phyloP scores from a whole-genome alignment of 2,888 invertebrate species.

The Thereva unica region DNA sequence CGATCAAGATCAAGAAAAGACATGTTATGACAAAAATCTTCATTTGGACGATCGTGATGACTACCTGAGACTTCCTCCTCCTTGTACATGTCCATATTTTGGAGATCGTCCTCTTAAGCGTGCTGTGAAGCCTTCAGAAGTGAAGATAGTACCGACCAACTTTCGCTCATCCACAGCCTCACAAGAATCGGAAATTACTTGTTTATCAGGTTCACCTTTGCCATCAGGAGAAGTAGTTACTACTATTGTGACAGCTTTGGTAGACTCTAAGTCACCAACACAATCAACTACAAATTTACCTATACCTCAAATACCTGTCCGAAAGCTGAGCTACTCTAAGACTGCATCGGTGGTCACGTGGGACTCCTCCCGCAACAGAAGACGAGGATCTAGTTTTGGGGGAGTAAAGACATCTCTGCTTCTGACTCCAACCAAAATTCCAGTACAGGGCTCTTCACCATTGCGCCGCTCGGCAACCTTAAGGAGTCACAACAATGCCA shows the following conservation, averaged over 20 bases:
- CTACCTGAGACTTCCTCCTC: slow-evolving; percentile 68
- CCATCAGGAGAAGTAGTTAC: slow-evolving; percentile 14
- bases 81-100: slow-evolving; percentile 82
- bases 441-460: slow-evolving; percentile 53
- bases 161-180: slow-evolving; percentile 22
- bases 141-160: slow-evolving; percentile 58
- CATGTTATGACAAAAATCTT: slow-evolving; percentile 57
- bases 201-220: background rate
- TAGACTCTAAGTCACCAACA: slow-evolving; percentile 1
- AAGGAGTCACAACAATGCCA: slow-evolving; percentile 59
- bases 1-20: background rate
- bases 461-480: slow-evolving; percentile 65
- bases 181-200: background rate
- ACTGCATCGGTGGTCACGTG: slow-evolving; percentile 69
- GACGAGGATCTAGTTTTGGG: slow-evolving; percentile 74
- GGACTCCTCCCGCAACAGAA: slow-evolving; percentile 68
- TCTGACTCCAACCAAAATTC: slow-evolving; percentile 60
- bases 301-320: slow-evolving; percentile 57
- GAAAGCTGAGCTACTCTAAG: slow-evolving; percentile 60
- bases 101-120: slow-evolving; percentile 66
- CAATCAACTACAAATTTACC: slow-evolving; percentile 49
- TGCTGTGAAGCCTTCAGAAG: slow-evolving; percentile 59
- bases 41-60: slow-evolving; percentile 54
- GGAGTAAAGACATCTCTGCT: slow-evolving; percentile 67
- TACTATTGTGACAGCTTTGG: slow-evolving; percentile 15